A percentile compares a stretch with the other conserved stretches of the same genome.
Conservation (phyloP, 2,113 vertebrate genomes). For the Theristicus caerulescens region DNA sequence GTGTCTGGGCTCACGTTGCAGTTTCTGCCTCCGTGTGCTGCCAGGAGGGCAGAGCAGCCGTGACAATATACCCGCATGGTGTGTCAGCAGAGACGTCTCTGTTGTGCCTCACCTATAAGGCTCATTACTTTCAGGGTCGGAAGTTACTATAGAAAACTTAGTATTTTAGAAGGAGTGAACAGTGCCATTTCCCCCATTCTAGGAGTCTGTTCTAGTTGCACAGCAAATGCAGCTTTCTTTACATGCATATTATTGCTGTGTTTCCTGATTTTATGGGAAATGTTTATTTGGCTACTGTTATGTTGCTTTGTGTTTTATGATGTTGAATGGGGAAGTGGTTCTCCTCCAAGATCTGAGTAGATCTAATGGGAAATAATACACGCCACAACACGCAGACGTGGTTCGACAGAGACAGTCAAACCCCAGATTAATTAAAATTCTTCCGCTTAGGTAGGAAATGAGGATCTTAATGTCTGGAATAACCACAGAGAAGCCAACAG, state of each 20-base stretch:
- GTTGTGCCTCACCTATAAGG: not conserved
- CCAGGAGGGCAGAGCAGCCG: not conserved
- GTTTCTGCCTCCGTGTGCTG: not conserved
- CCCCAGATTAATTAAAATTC: not conserved
- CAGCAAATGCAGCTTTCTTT: not conserved
- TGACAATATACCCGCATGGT: fast-evolving
- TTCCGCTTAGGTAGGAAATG: not conserved
- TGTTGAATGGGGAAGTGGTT: not conserved
- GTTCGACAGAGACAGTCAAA: not conserved
- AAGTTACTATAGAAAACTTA: not conserved
- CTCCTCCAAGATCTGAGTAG: not conserved
- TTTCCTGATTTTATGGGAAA: not conserved
- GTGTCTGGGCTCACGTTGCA: fast-evolving
- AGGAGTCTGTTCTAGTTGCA: not conserved
- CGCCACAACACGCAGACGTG: not conserved
- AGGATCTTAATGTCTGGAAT: not conserved
- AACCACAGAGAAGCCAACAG: not conserved
- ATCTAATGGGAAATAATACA: slow-evolving; percentile 24
- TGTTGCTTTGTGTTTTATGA: not conserved
- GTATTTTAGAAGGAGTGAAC: not conserved
- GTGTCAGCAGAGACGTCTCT: not conserved
- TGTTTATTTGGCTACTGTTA: slow-evolving; percentile 19
- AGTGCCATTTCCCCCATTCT: not conserved
- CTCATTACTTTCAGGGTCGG: not conserved
- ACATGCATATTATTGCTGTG: not conserved